A percentile compares a stretch with the other conserved stretches of the same genome.
phyloP scores from a whole-genome alignment of 2,113 vertebrate genomes.

The Probosciger aterrimus region DNA sequence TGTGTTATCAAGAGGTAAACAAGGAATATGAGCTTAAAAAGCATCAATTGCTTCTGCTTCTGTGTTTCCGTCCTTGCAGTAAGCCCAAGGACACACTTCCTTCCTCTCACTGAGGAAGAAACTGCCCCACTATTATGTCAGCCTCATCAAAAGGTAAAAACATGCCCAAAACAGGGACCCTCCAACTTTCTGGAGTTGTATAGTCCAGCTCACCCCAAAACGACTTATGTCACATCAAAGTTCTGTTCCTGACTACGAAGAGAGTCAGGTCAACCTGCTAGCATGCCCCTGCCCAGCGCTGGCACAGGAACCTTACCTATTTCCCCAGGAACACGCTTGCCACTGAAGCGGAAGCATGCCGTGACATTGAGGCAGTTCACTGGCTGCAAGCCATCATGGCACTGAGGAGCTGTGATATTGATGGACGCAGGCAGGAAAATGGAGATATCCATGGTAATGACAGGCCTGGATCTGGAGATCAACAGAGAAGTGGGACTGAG shows the following conservation, averaged over 20 bases:
- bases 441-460: conserved; percentile 87
- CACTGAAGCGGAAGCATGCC: conserved; percentile 85
- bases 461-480: conserved; percentile 83
- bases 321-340: conserved; percentile 86
- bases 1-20: background rate
- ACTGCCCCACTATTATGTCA: background rate
- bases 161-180: background rate
- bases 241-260: background rate
- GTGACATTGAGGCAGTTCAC: conserved; percentile 90
- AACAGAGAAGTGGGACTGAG: background rate
- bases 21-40: background rate
- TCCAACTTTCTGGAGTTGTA: background rate
- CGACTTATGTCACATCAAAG: background rate
- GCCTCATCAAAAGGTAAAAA: background rate
- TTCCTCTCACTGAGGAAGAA: background rate
- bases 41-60: background rate
- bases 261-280: background rate
- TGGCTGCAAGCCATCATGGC: conserved; percentile 86
- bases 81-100: background rate
- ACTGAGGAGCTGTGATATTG: conserved; percentile 94
- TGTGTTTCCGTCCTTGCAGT: background rate
- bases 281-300: background rate
- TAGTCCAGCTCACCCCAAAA: background rate
- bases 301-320: conserved; percentile 81
- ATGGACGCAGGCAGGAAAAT: conserved; percentile 89